Evolutionary conservation across 1,140 invertebrate genomes (phyloP), one percentile per base, ranked within the genome.

Genomic region (Neuroterus valhalla): DNA sequence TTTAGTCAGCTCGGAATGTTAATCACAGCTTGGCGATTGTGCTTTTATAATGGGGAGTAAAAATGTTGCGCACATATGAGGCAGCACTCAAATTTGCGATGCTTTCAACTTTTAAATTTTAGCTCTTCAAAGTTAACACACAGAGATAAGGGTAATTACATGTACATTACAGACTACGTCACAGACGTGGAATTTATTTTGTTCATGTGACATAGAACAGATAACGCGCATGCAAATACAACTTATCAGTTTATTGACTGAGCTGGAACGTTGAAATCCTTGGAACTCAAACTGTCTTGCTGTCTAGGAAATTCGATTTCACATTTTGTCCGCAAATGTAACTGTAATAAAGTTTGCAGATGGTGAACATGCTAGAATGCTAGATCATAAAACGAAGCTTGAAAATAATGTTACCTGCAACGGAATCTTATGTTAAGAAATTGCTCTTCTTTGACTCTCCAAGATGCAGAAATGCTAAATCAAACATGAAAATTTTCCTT

Each of bases 221-320:
- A 84, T 82, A 81, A 78, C 73, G 66, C 23, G 45, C 8, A 71
- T 66, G 62, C 71, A 66, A 76, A 76, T 50, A 62, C 26, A 62
- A 62, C 55, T 62, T 62, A 62, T 62, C 55, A 70, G 66, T 78
- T 82, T 80, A 80, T 79, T 62, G 75, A 76, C 69, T 44, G 74
- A 45, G 74, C 69, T 82, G 81, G 79, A 84, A 84, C 81, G 81
- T 84, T 74, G 79, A 82, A 82, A 83, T 82, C 79, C 82, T 84
- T 84, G 83, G 62, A 50, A 46, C 11, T 62, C 52, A 62, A 62
- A 62, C 12, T 62, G 31, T 38, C 31, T 62, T 62, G 55, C 55
- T 62, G 55, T 62, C 55, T 62, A 38, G 55, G 55, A 62, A 62
- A 62, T 62, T 62, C 66, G 19, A 62, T 44, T 52, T 71, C 62